Evolutionary conservation across 2,113 vertebrate species (phyloP).

Genomic region (Crotalus viridis): DNA sequence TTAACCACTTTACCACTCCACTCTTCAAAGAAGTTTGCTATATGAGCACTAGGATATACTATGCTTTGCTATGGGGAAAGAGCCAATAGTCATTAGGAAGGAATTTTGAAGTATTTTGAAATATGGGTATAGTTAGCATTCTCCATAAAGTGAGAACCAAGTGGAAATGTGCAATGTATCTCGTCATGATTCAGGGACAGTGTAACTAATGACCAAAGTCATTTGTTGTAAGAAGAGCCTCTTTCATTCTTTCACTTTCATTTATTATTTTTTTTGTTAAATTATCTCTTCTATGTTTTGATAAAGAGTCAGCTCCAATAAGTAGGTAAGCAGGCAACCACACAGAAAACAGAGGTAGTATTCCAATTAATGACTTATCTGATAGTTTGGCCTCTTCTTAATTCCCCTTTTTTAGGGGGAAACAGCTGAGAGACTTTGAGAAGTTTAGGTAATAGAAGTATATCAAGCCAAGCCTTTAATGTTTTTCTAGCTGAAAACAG

Average conservation of each 20-base stretch:
- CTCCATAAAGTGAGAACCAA: constrained; percentile 13
- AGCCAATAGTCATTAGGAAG: constrained; percentile 43
- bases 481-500: constrained; percentile 29
- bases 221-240: constrained; percentile 28
- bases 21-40: constrained; percentile 43
- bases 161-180: constrained; percentile 30
- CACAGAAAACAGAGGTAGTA: constrained; percentile 54
- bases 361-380: constrained; percentile 61
- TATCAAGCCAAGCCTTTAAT: constrained; percentile 50
- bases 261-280: neutral
- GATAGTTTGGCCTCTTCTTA: constrained; percentile 35
- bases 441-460: constrained; percentile 41
- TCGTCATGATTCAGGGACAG: neutral
- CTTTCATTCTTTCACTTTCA: constrained; percentile 23
- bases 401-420: constrained; percentile 39
- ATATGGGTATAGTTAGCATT: constrained; percentile 43
- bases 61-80: constrained; percentile 47
- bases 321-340: constrained; percentile 39
- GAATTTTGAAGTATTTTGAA: constrained; percentile 53
- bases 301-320: constrained; percentile 54
- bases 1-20: constrained; percentile 57
- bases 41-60: constrained; percentile 58
- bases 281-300: constrained; percentile 51
- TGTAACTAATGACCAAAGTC: neutral
- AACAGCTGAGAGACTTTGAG: constrained; percentile 45